Base-by-base conservation (phyloP, 2,888 invertebrate genomes). In the Exephanes ischioxanthus region DNA sequence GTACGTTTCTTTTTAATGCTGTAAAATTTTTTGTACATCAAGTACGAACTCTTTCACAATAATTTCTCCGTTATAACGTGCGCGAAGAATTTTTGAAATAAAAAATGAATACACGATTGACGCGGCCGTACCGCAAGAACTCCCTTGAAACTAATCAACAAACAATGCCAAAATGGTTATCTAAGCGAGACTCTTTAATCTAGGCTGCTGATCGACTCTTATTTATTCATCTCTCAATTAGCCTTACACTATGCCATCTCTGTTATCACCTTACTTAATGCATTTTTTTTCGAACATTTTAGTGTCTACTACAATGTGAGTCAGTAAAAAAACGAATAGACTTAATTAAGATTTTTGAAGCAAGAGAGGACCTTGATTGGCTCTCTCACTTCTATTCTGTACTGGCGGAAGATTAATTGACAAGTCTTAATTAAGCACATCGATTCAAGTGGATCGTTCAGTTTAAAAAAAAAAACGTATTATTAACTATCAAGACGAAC, bases 151-250 rank as follows among this genome's bases (percentile, higher is more conserved):
- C 14, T 22, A 58, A 22, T 58, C 58, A 11, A 26, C 58, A 22
- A 58, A 26, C 26, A 26, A 26, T 22, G 1, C 14, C 22, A 58
- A 26, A 58, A 58, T 58, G 1, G 26, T 58, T 70, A 80, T 84
- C 80, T 76, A 30, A n/a, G 14, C n/a, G 30, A 45, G 58, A 58
- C 26, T 26, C 0, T 58, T 26, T 1, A 26, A 26, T 58, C 1
- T 58, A 58, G 26, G 58, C 58, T 58, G 58, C 58, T 58, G 14
- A 58, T 26, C 19, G 14, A 22, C 26, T 26, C 26, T 14, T 26
- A 58, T 58, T 58, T 58, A 11, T 26, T 11, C 58, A 58, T 58
- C 22, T 58, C 58, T 26, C 58, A 14, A 14, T 9, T 58, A 58
- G 58, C 26, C 26, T 48, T 48, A 48, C 45, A 48, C 16, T 16